These are phyloP conservation scores for Orthonychiurus folsomi DNA, from an alignment of 2,888 invertebrate species.

Conservation along the genomic window DNA sequence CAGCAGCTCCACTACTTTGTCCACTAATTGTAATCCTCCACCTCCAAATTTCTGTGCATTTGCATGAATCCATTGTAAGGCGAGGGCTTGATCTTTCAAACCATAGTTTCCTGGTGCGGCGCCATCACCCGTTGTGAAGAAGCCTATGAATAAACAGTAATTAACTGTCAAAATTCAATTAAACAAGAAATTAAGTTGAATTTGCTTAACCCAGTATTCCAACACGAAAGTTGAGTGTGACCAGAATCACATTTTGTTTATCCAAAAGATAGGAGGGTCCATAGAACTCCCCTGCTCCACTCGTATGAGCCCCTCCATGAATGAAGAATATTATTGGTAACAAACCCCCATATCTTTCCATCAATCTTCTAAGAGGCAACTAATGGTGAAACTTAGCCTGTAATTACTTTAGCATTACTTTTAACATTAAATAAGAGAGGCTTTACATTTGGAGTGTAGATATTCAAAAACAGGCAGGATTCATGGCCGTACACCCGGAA, in stretches of 20 bases:
- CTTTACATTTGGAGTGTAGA: slow-evolving; percentile 9
- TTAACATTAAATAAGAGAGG: not conserved
- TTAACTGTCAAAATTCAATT: slow-evolving; percentile 6
- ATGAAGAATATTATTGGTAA: slow-evolving; percentile 27
- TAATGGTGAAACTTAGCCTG: no score
- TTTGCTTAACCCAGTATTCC: slow-evolving; percentile 22
- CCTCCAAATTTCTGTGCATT: slow-evolving; percentile 23
- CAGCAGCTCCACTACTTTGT: slow-evolving; percentile 16
- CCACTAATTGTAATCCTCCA: slow-evolving; percentile 28
- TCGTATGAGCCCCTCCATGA: slow-evolving; percentile 31
- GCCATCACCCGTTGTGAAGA: slow-evolving; percentile 14
- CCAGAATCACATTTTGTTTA: slow-evolving; percentile 22
- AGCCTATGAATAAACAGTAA: no score
- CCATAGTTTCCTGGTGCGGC: slow-evolving; percentile 23
- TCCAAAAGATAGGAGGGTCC: slow-evolving; percentile 30
- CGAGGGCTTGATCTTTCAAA: slow-evolving; percentile 21
- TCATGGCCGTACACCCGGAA: slow-evolving; percentile 10
- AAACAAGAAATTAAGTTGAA: no score
- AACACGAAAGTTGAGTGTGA: slow-evolving; percentile 20
- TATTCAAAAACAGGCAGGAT: slow-evolving; percentile 8
- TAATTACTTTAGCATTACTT: not conserved
- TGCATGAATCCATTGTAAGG: slow-evolving; percentile 20
- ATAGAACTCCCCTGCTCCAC: slow-evolving; percentile 17
- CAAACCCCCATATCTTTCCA: not conserved
- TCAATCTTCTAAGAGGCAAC: no score